Evolutionary conservation across 2,888 invertebrate genomes (phyloP), one percentile per base, ranked within the genome.

Genomic region (Himalopsyche anomala): DNA sequence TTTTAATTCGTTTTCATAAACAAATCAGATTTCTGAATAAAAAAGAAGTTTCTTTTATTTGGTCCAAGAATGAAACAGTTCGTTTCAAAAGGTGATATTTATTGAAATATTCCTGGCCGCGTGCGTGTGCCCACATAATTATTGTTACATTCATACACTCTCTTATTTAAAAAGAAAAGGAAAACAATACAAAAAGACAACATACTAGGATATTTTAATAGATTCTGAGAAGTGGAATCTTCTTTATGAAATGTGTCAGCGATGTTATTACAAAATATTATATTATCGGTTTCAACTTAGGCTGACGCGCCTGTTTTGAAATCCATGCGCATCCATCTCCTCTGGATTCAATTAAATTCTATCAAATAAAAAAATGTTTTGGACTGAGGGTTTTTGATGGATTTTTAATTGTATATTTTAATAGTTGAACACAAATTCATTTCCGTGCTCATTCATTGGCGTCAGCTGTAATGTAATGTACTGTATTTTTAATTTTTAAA

Each of bases 111-210:
- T 15, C 8, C 0, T 62, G 62, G 6, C 28, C 19, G 9, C 28
- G 9, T 62, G 62, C 62, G 62, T 62, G 62, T 62, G 62, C 62
- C 62, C 62, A 62, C 62, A 62, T n/a, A 62, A 62, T 62, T 62
- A 62, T 62, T 19, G 11, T 62, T 19, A 62, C 62, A 62, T 19
- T 62, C 9, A 51, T 51, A 51, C 0, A 15, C 51, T 51, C 51
- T 15, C 51, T 51, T 62, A 28, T 19, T 62, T 19, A 62, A n/a
- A 62, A 62, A 62, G 62, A 62, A 62, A 62, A 56, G 1, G n/a
- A 56, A 5, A 62, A 62, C 62, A 62, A 19, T 62, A 62, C 6
- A 62, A 62, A 62, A 62, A 62, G 28, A 62, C n/a, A 62, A 62
- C 4, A 62, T 62, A 28, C 28, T 28, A 8, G 62, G 28, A 62